Conservation (phyloP, 37 sponge, comb jelly and placozoan genomes). For the Aphrocallistes beatrix region DNA sequence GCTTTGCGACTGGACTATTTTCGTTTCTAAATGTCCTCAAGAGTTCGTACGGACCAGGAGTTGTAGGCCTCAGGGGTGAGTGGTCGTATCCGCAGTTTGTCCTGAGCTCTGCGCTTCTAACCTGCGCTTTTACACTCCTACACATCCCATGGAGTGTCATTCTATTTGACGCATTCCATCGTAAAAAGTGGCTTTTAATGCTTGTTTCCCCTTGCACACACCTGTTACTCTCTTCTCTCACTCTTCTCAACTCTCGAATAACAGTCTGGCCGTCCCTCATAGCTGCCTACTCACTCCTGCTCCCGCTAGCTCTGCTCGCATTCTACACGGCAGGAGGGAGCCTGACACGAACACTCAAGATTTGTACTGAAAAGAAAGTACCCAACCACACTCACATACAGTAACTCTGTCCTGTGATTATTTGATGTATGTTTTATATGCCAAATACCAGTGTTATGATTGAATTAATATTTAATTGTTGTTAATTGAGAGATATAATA, state of each 20-base stretch:
- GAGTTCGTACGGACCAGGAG: conserved; percentile 34
- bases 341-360: background rate
- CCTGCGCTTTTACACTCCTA: conserved; percentile 8
- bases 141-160: conserved; percentile 9
- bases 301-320: background rate
- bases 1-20: conserved; percentile 34
- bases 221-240: background rate
- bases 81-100: conserved; percentile 6
- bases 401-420: background rate
- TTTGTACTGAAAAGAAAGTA: background rate
- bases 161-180: background rate
- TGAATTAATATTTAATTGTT: too few species aligned
- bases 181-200: background rate
- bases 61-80: conserved; percentile 29
- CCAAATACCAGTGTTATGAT: too few species aligned
- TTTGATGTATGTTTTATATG: too few species aligned
- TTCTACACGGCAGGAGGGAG: background rate
- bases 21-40: conserved; percentile 40
- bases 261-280: background rate
- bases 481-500: too few species aligned
- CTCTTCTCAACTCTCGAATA: background rate
- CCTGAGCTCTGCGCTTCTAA: background rate
- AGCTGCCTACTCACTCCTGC: background rate
- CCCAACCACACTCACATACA: background rate
- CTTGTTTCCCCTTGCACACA: background rate